phyloP scores from a whole-genome alignment of 2,113 vertebrate genomes.

The Antigone vipio region DNA sequence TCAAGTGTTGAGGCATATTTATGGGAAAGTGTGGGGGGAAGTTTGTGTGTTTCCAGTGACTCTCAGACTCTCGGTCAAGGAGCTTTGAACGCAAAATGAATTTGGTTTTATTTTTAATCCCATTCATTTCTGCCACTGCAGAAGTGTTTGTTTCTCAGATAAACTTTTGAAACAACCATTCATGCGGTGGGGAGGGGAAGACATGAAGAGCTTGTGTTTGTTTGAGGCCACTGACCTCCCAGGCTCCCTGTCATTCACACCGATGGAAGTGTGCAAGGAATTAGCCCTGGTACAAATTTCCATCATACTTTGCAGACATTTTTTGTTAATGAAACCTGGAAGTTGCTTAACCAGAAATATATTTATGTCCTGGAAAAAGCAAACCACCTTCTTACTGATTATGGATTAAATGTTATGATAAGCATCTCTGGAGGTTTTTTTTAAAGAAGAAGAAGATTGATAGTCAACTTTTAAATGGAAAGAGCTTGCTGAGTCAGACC shows the following conservation, averaged over 20 bases:
- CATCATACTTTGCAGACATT: not conserved
- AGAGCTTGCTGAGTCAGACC: slow-evolving; percentile 17
- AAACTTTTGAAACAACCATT: slow-evolving; percentile 4
- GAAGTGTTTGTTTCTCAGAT: slow-evolving; percentile 17
- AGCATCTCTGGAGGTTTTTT: not conserved
- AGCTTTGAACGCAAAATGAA: slow-evolving; percentile 20
- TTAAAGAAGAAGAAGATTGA: not conserved
- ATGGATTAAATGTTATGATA: not conserved
- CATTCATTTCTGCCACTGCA: not conserved
- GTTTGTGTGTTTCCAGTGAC: not conserved
- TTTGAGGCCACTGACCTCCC: not conserved
- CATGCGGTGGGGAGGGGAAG: not conserved
- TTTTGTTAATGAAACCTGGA: not conserved
- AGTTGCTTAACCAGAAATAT: not conserved
- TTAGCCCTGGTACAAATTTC: not conserved
- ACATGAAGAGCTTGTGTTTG: not conserved
- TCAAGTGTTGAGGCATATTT: slow-evolving; percentile 31
- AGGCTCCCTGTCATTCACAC: not conserved
- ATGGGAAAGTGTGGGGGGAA: slow-evolving; percentile 21
- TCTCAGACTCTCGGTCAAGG: not conserved
- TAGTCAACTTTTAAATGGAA: slow-evolving; percentile 1
- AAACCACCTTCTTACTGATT: not conserved
- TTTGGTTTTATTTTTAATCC: slow-evolving; percentile 17
- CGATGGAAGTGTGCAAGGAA: not conserved
- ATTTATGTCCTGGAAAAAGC: not conserved